These are phyloP conservation scores for Orthonyx spaldingii DNA, from an alignment of 2,113 vertebrate genomes.

Conservation along the genomic window DNA sequence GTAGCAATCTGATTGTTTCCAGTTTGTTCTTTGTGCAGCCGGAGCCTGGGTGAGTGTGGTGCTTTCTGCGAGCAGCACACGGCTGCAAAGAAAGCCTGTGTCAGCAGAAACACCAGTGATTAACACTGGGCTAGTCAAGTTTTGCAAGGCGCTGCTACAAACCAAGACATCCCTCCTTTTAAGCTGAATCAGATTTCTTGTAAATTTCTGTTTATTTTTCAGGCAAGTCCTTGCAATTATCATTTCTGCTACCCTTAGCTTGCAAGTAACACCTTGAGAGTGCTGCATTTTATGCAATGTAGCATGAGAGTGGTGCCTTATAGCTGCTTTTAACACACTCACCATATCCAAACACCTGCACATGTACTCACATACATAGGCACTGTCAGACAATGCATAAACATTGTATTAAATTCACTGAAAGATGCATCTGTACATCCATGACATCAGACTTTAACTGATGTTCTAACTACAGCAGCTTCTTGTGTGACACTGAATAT, in stretches of 20 bases:
- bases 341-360: not conserved
- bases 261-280: not conserved
- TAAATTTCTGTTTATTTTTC: not conserved
- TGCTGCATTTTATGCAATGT: too few relatives aligned
- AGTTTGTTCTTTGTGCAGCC: not conserved
- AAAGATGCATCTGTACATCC: not conserved
- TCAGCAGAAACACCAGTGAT: slow-evolving; percentile 26
- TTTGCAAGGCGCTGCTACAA: not conserved
- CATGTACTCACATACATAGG: fast-evolving
- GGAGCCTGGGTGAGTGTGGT: not conserved
- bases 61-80: not conserved
- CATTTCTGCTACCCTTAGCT: not conserved
- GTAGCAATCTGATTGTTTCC: not conserved
- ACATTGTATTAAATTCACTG: not conserved
- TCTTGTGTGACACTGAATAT: not conserved
- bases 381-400: not conserved
- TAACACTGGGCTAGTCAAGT: slow-evolving; percentile 11
- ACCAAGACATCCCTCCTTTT: not conserved
- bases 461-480: not conserved
- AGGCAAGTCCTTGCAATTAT: not conserved
- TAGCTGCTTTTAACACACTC: not conserved
- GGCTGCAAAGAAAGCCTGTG: not conserved
- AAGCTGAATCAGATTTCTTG: not conserved
- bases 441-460: not conserved
- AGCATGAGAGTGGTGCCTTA: fast-evolving